Evolutionary conservation across 1,140 invertebrate species (phyloP).

Genomic region (Theocolax elegans): DNA sequence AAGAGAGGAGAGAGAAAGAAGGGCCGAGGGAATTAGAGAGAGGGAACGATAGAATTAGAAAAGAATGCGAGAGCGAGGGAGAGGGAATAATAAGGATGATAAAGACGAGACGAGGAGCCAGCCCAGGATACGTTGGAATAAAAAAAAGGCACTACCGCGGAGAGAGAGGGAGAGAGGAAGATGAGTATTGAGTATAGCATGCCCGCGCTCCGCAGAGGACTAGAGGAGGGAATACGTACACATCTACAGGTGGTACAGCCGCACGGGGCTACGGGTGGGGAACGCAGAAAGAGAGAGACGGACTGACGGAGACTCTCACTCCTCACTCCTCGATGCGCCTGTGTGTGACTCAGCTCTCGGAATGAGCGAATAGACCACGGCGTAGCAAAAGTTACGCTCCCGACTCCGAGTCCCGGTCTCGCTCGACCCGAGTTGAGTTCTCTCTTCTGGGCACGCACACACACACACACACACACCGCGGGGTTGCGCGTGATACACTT

Average conservation of each 20-base stretch:
- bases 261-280: conserved; percentile 39
- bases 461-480: neutral
- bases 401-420: too few relatives aligned
- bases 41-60: conserved; percentile 37
- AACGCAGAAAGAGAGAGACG: conserved; percentile 45
- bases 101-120: conserved; percentile 30
- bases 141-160: neutral
- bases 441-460: too few relatives aligned
- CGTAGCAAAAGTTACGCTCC: conserved; percentile 32
- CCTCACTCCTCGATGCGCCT: conserved; percentile 6
- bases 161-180: conserved; percentile 7
- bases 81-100: conserved; percentile 43
- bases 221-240: neutral
- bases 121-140: neutral
- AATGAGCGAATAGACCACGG: conserved; percentile 54
- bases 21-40: conserved; percentile 28
- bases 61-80: conserved; percentile 40
- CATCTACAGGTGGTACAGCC: neutral
- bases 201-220: neutral
- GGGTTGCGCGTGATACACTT: neutral
- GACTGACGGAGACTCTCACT: neutral
- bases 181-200: neutral
- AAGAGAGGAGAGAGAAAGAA: conserved; percentile 44
- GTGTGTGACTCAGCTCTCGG: conserved; percentile 55
- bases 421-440: too few relatives aligned